Conservation (phyloP, 2,797 vertebrate species). For the Myotis planiceps region DNA sequence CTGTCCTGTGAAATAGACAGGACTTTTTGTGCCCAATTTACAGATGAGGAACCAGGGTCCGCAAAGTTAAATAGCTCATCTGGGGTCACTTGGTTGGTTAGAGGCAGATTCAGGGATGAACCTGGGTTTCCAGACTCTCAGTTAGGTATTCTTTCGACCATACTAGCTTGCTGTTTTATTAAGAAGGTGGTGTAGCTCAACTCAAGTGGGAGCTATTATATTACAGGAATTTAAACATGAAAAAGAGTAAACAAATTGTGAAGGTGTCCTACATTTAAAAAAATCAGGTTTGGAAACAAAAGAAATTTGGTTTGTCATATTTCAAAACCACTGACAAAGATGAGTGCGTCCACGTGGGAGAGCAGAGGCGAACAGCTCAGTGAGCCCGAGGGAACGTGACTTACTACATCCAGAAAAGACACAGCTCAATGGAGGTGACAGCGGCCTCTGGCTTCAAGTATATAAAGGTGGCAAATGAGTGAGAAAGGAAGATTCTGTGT, state of each 20-base stretch:
- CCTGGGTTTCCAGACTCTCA: neutral
- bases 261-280: neutral
- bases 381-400: neutral
- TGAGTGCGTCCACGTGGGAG: neutral
- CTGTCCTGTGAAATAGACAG: neutral
- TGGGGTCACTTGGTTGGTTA: neutral
- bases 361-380: neutral
- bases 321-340: neutral
- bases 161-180: neutral
- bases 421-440: neutral
- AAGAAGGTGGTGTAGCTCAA: neutral
- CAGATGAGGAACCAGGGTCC: neutral
- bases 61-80: neutral
- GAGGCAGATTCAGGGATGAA: neutral
- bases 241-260: neutral
- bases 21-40: neutral
- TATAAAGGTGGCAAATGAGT: neutral
- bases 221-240: neutral
- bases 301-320: slow-evolving; percentile 16
- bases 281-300: slow-evolving; percentile 31
- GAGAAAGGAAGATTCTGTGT: neutral
- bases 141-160: neutral
- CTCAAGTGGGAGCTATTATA: neutral
- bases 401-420: neutral
- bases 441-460: neutral